Conservation (phyloP, 2,888 invertebrate genomes). For the Macrophya alboannulata region DNA sequence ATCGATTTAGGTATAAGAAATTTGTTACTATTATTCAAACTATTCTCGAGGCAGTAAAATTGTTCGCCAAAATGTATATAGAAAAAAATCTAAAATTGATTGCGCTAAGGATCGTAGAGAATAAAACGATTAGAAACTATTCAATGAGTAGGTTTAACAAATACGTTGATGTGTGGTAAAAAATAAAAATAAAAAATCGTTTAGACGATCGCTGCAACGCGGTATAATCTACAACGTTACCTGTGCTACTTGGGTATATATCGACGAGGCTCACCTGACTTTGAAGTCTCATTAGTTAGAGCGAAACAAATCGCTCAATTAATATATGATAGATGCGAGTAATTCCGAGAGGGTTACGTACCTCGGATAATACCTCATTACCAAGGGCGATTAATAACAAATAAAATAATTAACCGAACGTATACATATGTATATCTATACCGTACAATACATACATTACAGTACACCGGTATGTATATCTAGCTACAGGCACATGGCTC, state of each 20-base stretch:
- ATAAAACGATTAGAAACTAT: too few species aligned
- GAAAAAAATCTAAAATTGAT: too few species aligned
- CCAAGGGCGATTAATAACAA: conserved; percentile 38
- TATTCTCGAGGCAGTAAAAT: too few species aligned
- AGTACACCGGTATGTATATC: too few species aligned
- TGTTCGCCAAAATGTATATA: too few species aligned
- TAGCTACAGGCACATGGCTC: background rate
- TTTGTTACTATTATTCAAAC: too few species aligned
- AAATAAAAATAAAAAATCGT: background rate
- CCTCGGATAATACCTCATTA: conserved; percentile 42
- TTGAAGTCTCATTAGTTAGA: conserved; percentile 52
- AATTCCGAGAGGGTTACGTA: conserved; percentile 61
- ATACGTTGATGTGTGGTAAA: background rate
- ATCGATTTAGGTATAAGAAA: too few species aligned
- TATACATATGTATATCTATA: background rate
- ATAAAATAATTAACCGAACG: conserved; percentile 24
- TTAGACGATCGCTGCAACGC: background rate
- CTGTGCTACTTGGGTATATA: background rate
- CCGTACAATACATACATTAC: background rate
- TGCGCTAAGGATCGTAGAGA: too few species aligned
- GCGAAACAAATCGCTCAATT: conserved; percentile 71
- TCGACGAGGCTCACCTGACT: conserved; percentile 33
- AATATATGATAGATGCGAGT: conserved; percentile 70
- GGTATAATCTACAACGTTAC: background rate
- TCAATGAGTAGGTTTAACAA: background rate